These are phyloP conservation scores for Acrocephalus scirpaceus DNA, from an alignment of 2,797 vertebrate species.

Conservation along the genomic window DNA sequence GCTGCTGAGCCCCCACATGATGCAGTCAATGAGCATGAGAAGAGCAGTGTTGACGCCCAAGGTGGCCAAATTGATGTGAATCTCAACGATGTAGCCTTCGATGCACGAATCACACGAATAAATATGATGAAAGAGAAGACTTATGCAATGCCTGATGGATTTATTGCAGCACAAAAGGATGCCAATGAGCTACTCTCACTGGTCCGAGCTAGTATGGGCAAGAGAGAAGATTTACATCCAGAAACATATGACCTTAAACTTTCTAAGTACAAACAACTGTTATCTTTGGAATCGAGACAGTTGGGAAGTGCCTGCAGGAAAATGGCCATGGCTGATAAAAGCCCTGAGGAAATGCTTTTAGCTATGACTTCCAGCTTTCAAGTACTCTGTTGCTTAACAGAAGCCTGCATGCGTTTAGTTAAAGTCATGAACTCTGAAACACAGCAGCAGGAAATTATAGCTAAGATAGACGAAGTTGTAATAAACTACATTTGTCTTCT, in stretches of 20 bases:
- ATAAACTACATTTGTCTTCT: constrained; percentile 90
- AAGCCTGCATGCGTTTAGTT: constrained; percentile 92
- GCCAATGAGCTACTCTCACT: constrained; percentile 89
- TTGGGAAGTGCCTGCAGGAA: constrained; percentile 89
- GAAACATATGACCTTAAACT: constrained; percentile 79
- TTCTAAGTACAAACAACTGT: constrained; percentile 86
- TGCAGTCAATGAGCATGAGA: constrained; percentile 63
- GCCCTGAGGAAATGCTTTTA: constrained; percentile 90
- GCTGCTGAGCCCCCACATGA: constrained; percentile 46
- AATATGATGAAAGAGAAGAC: constrained; percentile 89
- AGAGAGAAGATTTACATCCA: constrained; percentile 72
- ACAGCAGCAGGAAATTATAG: constrained; percentile 85
- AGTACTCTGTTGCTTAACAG: constrained; percentile 91
- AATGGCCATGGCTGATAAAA: constrained; percentile 88
- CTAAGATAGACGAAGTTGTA: constrained; percentile 87
- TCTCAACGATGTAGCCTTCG: constrained; percentile 79
- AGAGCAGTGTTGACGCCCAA: constrained; percentile 65
- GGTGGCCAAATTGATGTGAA: constrained; percentile 66
- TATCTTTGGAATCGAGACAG: constrained; percentile 88
- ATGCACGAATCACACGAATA: constrained; percentile 81
- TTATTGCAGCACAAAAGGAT: constrained; percentile 88
- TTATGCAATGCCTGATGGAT: constrained; percentile 89
- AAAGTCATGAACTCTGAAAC: constrained; percentile 85
- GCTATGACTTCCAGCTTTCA: constrained; percentile 94
- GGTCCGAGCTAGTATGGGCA: constrained; percentile 81